A percentile compares a stretch with the other conserved stretches of the same genome.
Evolutionary conservation across 2,888 invertebrate genomes (phyloP).

Genomic region (Siphlonurus alternatus): DNA sequence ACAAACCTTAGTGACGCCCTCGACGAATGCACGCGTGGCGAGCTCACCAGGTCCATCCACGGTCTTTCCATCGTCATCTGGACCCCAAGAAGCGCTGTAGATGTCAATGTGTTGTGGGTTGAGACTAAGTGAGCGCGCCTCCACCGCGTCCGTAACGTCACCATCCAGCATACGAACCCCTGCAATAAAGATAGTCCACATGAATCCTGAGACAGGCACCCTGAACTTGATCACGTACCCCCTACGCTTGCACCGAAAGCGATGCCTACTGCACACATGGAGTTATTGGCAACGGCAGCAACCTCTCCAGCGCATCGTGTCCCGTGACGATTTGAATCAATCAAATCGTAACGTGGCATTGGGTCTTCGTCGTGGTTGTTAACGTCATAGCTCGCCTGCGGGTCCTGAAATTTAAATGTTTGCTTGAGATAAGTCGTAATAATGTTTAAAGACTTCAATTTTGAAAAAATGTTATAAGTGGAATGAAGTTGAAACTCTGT

Average conservation of each 20-base stretch:
- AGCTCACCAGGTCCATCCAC: conserved; percentile 95
- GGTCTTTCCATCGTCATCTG: conserved; percentile 95
- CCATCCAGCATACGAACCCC: conserved; percentile 97
- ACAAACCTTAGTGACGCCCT: conserved; percentile 77
- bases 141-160: conserved; percentile 97
- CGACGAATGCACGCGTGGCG: conserved; percentile 85
- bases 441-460: too few species aligned
- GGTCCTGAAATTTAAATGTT: conserved; percentile 50
- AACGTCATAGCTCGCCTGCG: conserved; percentile 90
- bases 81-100: conserved; percentile 97
- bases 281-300: conserved; percentile 92
- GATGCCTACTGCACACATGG: conserved; percentile 89
- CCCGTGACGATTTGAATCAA: conserved; percentile 89
- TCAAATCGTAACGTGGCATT: conserved; percentile 91
- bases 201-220: too few species aligned
- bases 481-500: too few species aligned
- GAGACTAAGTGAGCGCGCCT: conserved; percentile 83
- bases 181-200: conserved; percentile 20
- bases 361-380: conserved; percentile 93
- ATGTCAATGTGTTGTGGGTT: conserved; percentile 96
- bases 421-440: not conserved
- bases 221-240: conserved; percentile 32
- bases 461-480: too few species aligned
- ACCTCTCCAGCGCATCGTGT: conserved; percentile 96
- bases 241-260: conserved; percentile 92